phyloP scores from a whole-genome alignment of 2,113 vertebrate genomes.

The Odobenus rosmarus region DNA sequence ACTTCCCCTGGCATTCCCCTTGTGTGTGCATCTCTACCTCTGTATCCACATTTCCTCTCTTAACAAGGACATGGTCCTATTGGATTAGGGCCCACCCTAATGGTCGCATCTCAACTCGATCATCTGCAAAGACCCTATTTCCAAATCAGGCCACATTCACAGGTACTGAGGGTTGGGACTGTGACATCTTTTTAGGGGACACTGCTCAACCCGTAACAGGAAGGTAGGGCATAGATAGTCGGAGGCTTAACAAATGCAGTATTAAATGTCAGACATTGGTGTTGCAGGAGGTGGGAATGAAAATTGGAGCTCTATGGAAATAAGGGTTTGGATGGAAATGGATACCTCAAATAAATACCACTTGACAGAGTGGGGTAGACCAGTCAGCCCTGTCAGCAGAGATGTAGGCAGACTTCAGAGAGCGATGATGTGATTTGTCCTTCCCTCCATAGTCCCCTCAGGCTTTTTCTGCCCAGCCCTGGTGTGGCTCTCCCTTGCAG shows the following conservation, averaged over 20 bases:
- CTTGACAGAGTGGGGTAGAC: accelerated
- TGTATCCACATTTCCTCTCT: not conserved
- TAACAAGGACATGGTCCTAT: not conserved
- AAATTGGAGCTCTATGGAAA: not conserved
- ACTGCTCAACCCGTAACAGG: not conserved
- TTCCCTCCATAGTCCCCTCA: accelerated
- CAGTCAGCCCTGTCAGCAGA: not conserved
- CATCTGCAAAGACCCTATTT: not conserved
- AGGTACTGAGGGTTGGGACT: not conserved
- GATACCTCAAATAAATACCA: not conserved
- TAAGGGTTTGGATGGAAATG: not conserved
- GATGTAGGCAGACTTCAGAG: not conserved
- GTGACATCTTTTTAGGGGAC: not conserved
- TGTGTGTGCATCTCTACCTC: not conserved
- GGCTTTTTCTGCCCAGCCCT: not conserved
- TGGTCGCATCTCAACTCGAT: not conserved
- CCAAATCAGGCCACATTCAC: not conserved
- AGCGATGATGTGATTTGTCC: not conserved
- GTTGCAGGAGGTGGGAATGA: not conserved
- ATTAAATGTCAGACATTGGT: not conserved
- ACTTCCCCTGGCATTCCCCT: not conserved
- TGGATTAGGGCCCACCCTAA: not conserved
- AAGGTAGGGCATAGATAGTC: not conserved
- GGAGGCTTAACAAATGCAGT: not conserved
- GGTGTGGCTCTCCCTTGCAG: accelerated